Conservation (phyloP, 2,113 vertebrate genomes). For the Ictalurus furcatus region DNA sequence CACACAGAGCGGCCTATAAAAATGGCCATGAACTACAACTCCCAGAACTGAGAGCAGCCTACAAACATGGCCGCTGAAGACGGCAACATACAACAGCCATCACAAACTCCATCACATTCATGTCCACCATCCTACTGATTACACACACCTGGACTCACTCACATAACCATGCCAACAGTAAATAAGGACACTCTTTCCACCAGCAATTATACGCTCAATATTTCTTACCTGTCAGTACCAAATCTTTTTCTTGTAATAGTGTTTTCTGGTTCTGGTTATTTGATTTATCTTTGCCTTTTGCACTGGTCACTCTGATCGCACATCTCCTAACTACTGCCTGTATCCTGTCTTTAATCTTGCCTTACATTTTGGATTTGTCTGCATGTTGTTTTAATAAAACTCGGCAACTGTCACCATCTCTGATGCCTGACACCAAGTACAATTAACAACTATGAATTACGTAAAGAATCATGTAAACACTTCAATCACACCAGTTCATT, state of each 20-base stretch:
- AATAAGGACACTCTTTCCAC: not conserved
- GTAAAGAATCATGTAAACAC: not conserved
- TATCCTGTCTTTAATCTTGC: not conserved
- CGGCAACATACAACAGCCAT: no score
- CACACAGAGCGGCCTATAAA: no score
- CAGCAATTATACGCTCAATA: not conserved
- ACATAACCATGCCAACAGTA: not conserved
- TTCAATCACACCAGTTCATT: not conserved
- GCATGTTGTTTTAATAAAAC: not conserved
- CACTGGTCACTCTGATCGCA: not conserved
- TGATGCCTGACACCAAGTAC: not conserved
- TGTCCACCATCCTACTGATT: not conserved
- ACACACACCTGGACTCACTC: not conserved
- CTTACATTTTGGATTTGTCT: not conserved
- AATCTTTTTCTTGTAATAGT: not conserved
- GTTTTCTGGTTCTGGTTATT: not conserved
- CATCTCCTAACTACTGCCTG: not conserved
- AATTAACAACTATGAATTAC: not conserved
- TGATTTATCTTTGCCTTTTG: not conserved
- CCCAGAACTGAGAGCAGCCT: no score
- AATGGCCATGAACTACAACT: no score
- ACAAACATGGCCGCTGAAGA: no score
- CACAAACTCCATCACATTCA: not conserved
- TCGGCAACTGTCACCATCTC: not conserved
- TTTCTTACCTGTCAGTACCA: not conserved